Evolutionary conservation across 92 coral and sea anemone genomes (phyloP).

Genomic region (Pocillopora meandrina): DNA sequence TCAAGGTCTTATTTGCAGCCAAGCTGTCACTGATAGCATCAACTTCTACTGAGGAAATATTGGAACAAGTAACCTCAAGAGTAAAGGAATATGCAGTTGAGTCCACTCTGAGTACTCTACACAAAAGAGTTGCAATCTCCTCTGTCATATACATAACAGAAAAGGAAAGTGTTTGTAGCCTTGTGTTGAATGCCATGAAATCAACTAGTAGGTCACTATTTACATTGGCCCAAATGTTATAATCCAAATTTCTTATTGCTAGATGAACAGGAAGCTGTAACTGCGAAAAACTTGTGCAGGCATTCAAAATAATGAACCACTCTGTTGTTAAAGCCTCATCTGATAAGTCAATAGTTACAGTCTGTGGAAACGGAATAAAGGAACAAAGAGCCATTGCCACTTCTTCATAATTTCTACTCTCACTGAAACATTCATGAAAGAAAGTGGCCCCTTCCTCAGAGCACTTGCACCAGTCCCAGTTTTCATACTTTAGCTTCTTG

Average conservation of each 20-base stretch:
- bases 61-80: fast-evolving
- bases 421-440: not conserved
- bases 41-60: not conserved
- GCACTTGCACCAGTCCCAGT: not conserved
- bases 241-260: not conserved
- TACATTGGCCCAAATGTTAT: fast-evolving
- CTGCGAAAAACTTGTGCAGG: not conserved
- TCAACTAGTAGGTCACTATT: too few species aligned
- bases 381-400: not conserved
- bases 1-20: not conserved
- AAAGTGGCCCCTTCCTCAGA: not conserved
- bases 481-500: not conserved
- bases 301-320: not conserved
- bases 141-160: fast-evolving
- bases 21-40: not conserved
- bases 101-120: not conserved
- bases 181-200: not conserved
- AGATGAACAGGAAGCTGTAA: constrained; percentile 8
- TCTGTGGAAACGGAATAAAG: constrained; percentile 6
- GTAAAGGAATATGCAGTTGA: not conserved
- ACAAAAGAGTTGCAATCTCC: not conserved
- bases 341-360: not conserved
- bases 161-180: not conserved
- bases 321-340: not conserved
- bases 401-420: constrained; percentile 5